Base-by-base conservation (phyloP, 2,888 invertebrate species). In the Chromoteleia sp. region DNA sequence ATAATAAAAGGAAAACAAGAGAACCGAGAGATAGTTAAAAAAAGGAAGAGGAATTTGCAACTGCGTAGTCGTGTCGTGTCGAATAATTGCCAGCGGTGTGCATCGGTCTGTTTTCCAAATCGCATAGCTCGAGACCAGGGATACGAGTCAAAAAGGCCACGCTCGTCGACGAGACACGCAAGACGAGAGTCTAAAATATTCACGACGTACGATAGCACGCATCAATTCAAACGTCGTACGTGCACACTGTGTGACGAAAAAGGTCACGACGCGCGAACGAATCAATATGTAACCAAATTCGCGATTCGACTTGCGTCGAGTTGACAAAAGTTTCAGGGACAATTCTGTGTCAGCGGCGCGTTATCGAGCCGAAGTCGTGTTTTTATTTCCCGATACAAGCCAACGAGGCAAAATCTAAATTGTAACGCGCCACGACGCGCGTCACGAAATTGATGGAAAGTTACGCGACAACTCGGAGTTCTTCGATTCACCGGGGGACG, bases 211-310 rank as follows among this genome's bases (percentile, higher is more conserved):
- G 50, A 29, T 33, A 36, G 33, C 30, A 54, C 54, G 54, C 54
- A 54, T 33, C 33, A 33, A 30, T 33, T 33, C 33, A 25, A 54
- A 54, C 54, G 30, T 58, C 29, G 58, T 39, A 58, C 58, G 19
- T 21, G 3, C 21, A 36, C 12, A 8, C 39, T 50, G 29, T 50
- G n/a, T 21, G 58, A 39, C 58, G 33, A 17, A 36, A 39, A 58
- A 58, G 39, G 39, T 36, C 58, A 39, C 58, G 21, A 12, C 12
- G 33, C 43, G 25, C 59, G 29, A 59, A 12, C 43, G 1, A 58
- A 58, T 58, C 58, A 21, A 58, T 58, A 58, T 39, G 58, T 15
- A 59, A 59, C 59, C 59, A 43, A 59, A 59, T 59, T 59, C 59
- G 17, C 41, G 7, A 59, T 14, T 54, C 15, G 7, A 54, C 54